phyloP scores from a whole-genome alignment of 2,888 invertebrate species.

The Andrena bicolor region DNA sequence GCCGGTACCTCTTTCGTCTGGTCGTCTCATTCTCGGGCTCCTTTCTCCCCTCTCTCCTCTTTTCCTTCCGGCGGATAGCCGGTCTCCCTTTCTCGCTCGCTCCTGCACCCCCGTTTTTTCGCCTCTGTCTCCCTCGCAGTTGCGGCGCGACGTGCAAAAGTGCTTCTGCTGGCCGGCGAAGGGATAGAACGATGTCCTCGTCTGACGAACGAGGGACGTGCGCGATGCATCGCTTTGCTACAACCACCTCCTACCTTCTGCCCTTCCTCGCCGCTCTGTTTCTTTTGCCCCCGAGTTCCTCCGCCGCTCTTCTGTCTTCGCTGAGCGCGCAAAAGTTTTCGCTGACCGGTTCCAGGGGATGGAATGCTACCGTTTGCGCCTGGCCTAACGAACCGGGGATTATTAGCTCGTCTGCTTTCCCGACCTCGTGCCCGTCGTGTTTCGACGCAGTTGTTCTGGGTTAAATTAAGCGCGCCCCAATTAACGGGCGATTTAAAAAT shows the following conservation, averaged over 20 bases:
- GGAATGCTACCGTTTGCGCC: slow-evolving; percentile 40
- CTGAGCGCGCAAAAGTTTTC: slow-evolving; percentile 54
- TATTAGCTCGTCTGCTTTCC: not conserved
- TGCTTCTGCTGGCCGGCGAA: slow-evolving; percentile 38
- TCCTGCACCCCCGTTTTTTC: slow-evolving; percentile 28
- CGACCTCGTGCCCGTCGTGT: no score
- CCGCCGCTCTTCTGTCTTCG: slow-evolving; percentile 25
- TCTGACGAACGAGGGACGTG: slow-evolving; percentile 35
- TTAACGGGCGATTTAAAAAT: no score
- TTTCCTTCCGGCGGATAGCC: not conserved
- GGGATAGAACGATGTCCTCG: slow-evolving; percentile 47
- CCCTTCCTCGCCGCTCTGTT: not conserved
- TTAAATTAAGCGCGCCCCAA: no score
- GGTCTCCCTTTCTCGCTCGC: not conserved
- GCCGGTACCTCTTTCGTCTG: slow-evolving; percentile 48
- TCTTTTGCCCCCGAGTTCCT: slow-evolving; percentile 9
- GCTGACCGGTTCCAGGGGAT: slow-evolving; percentile 51
- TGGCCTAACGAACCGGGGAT: slow-evolving; percentile 35
- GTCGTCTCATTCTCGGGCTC: slow-evolving; percentile 25
- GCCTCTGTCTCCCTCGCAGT: slow-evolving; percentile 13
- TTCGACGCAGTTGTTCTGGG: no score
- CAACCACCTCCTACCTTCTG: not conserved
- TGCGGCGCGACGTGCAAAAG: slow-evolving; percentile 48
- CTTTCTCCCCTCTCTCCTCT: slow-evolving; percentile 2
- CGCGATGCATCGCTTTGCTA: slow-evolving; percentile 10